Conservation (phyloP, 2,113 vertebrate species). For the Semnornis frantzii region DNA sequence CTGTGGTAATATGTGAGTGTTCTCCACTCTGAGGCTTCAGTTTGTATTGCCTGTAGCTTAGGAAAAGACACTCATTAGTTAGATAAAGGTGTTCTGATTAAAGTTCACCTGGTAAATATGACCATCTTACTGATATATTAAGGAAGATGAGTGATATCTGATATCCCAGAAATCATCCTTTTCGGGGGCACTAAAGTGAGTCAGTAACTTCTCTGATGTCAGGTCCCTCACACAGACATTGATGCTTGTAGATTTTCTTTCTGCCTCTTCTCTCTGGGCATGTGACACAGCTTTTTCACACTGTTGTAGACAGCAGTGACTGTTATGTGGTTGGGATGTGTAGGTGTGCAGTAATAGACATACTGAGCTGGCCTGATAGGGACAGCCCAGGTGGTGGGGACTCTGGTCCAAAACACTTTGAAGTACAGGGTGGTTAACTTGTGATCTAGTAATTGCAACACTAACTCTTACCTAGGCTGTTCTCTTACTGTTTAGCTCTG, state of each 20-base stretch:
- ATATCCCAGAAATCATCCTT: background rate
- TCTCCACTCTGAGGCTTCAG: background rate
- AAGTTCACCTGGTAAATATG: background rate
- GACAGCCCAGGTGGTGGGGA: background rate
- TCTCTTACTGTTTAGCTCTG: background rate
- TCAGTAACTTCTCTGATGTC: too few species aligned
- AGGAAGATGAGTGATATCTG: background rate
- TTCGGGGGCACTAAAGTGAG: background rate
- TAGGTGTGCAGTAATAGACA: background rate
- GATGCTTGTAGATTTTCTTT: background rate
- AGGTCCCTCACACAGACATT: background rate
- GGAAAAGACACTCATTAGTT: background rate
- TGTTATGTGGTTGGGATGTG: rapidly evolving
- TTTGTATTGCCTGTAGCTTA: background rate
- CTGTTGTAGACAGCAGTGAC: background rate
- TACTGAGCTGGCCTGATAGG: background rate
- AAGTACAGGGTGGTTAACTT: background rate
- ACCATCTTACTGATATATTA: background rate
- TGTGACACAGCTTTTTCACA: background rate
- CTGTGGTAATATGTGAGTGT: rapidly evolving
- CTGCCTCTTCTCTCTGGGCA: background rate
- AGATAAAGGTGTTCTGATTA: background rate
- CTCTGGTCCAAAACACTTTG: too few species aligned
- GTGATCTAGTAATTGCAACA: background rate
- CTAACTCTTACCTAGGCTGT: background rate